A percentile compares a stretch with the other conserved stretches of the same genome.
phyloP scores from a whole-genome alignment of 2,888 invertebrate species.

The Synanthedon andrenaeformis region DNA sequence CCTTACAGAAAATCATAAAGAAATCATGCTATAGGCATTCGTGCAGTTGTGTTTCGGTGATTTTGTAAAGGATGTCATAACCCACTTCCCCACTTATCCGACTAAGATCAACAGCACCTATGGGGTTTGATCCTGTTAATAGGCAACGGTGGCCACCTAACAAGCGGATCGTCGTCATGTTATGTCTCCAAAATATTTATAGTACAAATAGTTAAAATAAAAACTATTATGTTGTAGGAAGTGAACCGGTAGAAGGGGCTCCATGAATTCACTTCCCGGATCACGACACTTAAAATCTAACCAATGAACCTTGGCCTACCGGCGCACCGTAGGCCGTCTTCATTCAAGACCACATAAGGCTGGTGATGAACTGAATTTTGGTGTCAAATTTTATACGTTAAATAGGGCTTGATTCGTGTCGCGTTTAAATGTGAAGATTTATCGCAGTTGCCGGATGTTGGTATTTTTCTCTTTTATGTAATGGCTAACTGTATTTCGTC shows the following conservation, averaged over 20 bases:
- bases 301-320: slow-evolving; percentile 1
- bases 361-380: background rate
- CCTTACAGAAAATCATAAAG: too few relatives aligned
- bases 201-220: too few relatives aligned
- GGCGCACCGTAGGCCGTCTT: background rate
- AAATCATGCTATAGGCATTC: too few relatives aligned
- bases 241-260: background rate
- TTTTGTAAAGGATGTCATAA: too few relatives aligned
- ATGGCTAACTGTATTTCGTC: too few relatives aligned
- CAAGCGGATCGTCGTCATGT: too few relatives aligned
- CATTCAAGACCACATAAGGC: background rate
- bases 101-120: too few relatives aligned
- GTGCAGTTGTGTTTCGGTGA: too few relatives aligned
- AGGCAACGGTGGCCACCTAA: too few relatives aligned
- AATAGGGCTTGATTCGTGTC: background rate
- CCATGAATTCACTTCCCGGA: slow-evolving; percentile 6
- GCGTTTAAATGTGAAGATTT: background rate
- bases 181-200: too few relatives aligned
- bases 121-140: too few relatives aligned
- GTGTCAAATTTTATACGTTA: background rate
- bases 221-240: background rate
- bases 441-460: background rate
- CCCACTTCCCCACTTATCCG: too few relatives aligned
- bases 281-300: slow-evolving; percentile 4
- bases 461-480: background rate